phyloP scores from a whole-genome alignment of 2,113 vertebrate species.

The Strix uralensis region DNA sequence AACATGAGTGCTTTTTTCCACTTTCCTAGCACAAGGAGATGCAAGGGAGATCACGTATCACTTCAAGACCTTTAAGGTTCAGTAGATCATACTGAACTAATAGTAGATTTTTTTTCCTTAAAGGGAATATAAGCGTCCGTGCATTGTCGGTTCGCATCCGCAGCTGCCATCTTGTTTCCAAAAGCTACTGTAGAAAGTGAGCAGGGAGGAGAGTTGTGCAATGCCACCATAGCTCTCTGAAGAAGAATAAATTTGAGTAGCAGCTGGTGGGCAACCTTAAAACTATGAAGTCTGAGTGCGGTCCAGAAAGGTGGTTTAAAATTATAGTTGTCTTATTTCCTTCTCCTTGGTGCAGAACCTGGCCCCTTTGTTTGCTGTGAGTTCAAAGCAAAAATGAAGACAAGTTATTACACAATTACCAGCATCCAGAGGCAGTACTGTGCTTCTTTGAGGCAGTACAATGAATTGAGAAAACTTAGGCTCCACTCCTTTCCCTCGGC shows the following conservation, averaged over 20 bases:
- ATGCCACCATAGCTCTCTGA: neutral
- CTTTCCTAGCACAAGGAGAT: neutral
- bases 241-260: neutral
- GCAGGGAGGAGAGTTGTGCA: neutral
- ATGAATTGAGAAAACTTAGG: neutral
- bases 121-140: neutral
- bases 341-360: neutral
- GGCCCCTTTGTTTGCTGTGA: neutral
- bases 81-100: neutral
- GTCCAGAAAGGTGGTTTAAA: neutral
- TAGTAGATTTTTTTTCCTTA: neutral
- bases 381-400: conserved; percentile 12
- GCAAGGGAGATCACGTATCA: neutral
- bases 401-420: neutral
- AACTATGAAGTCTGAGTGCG: neutral
- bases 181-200: neutral
- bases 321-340: conserved; percentile 13
- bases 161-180: neutral
- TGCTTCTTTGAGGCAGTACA: neutral
- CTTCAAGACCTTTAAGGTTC: neutral
- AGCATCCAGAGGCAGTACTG: neutral
- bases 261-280: neutral
- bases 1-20: neutral
- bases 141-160: neutral
- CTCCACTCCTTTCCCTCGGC: neutral